phyloP scores from a whole-genome alignment of 2,797 vertebrate species.

The Semaprochilodus insignis region DNA sequence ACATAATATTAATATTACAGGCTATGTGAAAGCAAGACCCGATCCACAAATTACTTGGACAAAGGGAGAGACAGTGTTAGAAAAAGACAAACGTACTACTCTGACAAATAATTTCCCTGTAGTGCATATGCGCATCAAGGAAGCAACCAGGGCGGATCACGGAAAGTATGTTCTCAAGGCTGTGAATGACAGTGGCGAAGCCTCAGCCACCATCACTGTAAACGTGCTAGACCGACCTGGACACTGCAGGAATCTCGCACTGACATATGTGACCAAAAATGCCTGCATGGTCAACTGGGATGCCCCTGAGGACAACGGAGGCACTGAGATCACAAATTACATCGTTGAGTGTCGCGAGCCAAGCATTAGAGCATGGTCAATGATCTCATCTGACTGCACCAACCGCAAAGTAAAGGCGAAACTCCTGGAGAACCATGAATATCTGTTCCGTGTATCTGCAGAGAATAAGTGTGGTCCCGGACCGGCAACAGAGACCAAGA shows the following conservation, averaged over 20 bases:
- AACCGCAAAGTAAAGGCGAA: slow-evolving; percentile 93
- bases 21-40: slow-evolving; percentile 93
- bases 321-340: slow-evolving; percentile 98
- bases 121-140: slow-evolving; percentile 89
- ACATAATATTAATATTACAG: slow-evolving; percentile 92
- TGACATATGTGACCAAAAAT: slow-evolving; percentile 89
- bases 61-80: slow-evolving; percentile 85
- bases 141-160: slow-evolving; percentile 91
- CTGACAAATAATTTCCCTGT: slow-evolving; percentile 88
- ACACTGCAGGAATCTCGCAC: slow-evolving; percentile 91
- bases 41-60: slow-evolving; percentile 95
- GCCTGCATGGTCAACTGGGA: slow-evolving; percentile 97
- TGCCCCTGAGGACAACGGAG: slow-evolving; percentile 93
- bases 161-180: slow-evolving; percentile 93
- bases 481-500: slow-evolving; percentile 91
- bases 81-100: slow-evolving; percentile 85
- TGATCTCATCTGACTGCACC: slow-evolving; percentile 92
- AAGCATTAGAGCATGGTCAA: slow-evolving; percentile 91
- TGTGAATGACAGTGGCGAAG: slow-evolving; percentile 94
- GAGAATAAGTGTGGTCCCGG: slow-evolving; percentile 96
- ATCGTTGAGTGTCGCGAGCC: slow-evolving; percentile 97
- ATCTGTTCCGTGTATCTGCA: slow-evolving; percentile 96
- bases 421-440: slow-evolving; percentile 92
- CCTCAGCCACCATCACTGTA: slow-evolving; percentile 88
- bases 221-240: slow-evolving; percentile 98